A percentile compares a stretch with the other conserved stretches of the same genome.
These are phyloP conservation scores for Poecile atricapillus DNA, from an alignment of 2,113 vertebrate species.

Conservation along the genomic window DNA sequence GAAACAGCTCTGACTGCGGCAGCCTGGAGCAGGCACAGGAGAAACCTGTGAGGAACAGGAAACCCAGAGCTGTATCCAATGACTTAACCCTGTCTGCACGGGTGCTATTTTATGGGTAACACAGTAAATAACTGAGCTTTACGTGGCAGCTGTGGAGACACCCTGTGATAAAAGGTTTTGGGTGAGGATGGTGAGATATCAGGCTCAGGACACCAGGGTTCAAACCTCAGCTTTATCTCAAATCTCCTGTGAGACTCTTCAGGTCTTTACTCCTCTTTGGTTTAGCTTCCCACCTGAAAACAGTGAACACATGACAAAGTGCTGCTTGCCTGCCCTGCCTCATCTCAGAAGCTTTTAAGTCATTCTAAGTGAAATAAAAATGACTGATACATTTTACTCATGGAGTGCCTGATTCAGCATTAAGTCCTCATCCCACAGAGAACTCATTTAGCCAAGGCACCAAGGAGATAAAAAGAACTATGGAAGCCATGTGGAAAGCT, in stretches of 20 bases:
- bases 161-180: neutral
- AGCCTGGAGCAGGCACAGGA: neutral
- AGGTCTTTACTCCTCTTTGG: neutral
- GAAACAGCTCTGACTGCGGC: neutral
- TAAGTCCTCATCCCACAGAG: neutral
- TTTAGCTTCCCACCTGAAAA: neutral
- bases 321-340: neutral
- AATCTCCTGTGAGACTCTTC: neutral
- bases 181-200: neutral
- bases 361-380: neutral
- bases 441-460: neutral
- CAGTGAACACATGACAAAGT: neutral
- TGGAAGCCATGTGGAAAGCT: neutral
- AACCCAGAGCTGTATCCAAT: neutral
- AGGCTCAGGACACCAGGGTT: neutral
- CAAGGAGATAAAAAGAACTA: neutral
- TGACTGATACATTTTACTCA: neutral
- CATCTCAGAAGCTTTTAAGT: conserved; percentile 1
- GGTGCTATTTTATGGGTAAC: neutral
- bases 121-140: neutral
- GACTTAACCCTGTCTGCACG: neutral
- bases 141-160: rapidly evolving
- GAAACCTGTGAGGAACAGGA: neutral
- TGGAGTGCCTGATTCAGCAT: neutral
- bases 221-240: neutral